Conservation (phyloP, 2,113 vertebrate genomes). For the Peromyscus polionotus region DNA sequence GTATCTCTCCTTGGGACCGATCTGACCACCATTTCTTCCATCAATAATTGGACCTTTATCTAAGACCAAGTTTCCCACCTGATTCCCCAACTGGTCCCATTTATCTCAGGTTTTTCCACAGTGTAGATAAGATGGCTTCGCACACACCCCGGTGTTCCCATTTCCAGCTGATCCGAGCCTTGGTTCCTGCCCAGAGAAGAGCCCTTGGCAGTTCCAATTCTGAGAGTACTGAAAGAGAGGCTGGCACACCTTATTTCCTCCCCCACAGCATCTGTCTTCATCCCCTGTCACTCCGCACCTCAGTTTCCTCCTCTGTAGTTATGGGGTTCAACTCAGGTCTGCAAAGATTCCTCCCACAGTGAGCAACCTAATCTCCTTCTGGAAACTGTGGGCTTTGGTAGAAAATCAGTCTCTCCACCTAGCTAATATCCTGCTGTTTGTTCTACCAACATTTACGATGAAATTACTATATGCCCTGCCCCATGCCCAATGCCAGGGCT, state of each 20-base stretch:
- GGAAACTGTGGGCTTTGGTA: background rate
- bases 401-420: background rate
- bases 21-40: background rate
- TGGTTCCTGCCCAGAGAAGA: background rate
- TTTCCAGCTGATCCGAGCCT: background rate
- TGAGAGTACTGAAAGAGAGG: background rate
- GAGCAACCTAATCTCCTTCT: conserved; percentile 3
- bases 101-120: background rate
- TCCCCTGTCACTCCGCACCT: background rate
- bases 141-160: background rate
- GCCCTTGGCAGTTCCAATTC: background rate
- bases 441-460: background rate
- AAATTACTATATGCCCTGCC: background rate
- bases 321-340: background rate
- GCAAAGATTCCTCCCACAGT: background rate
- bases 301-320: background rate
- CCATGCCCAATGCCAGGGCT: background rate
- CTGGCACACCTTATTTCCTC: background rate
- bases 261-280: background rate
- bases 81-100: background rate
- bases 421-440: background rate
- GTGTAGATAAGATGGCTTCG: background rate
- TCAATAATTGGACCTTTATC: conserved; percentile 6
- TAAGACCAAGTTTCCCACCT: conserved; percentile 2
- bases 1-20: background rate